Evolutionary conservation across 2,888 invertebrate genomes (phyloP).

Genomic region (Nomada fabriciana): DNA sequence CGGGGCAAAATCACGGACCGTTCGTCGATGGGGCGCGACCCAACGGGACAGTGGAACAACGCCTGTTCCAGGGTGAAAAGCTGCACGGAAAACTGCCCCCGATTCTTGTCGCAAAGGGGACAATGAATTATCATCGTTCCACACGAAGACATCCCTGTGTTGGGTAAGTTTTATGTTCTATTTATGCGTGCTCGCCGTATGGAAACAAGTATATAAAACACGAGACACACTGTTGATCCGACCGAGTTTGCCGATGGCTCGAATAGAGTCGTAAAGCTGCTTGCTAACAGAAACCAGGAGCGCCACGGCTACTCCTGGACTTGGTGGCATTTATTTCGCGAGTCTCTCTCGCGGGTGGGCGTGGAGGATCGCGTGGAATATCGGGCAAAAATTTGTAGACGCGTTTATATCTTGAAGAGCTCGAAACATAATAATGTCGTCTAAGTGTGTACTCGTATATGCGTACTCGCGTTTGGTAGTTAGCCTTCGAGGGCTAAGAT

Average conservation of each 20-base stretch:
- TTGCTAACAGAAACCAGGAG: not conserved
- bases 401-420: not conserved
- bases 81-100: not conserved
- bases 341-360: no score
- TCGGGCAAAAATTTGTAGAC: not conserved
- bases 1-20: slow-evolving; percentile 32
- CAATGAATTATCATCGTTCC: not conserved
- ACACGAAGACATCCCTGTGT: not conserved
- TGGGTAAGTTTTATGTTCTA: not conserved
- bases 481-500: not conserved
- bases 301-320: not conserved
- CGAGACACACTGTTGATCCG: not conserved
- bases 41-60: not conserved
- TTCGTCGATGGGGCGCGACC: slow-evolving; percentile 26
- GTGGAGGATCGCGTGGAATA: not conserved
- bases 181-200: not conserved
- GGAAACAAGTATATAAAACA: not conserved
- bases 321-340: no score
- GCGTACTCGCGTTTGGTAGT: not conserved
- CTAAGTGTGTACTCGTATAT: not conserved
- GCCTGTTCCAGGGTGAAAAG: not conserved
- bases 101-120: no score
- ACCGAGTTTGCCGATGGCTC: slow-evolving; percentile 7
- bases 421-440: not conserved
- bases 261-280: slow-evolving; percentile 12